These are phyloP conservation scores for Strigamia crassipes DNA, from an alignment of 2,888 invertebrate species.

Conservation along the genomic window DNA sequence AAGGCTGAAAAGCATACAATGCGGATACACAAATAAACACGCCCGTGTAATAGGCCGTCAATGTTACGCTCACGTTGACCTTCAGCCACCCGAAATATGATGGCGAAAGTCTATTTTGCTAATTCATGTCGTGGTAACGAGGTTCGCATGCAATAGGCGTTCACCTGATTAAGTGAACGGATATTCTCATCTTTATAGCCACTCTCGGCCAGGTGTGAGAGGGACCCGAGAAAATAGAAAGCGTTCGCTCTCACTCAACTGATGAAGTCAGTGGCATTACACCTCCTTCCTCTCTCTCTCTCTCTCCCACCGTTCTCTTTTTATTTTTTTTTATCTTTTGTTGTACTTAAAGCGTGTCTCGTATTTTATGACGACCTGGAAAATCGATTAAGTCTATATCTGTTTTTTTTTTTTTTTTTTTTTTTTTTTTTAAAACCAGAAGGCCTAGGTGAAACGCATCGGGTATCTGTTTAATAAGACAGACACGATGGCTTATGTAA, in stretches of 20 bases:
- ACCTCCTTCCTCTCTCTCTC: not conserved
- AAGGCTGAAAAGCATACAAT: not conserved
- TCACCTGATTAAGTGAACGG: slow-evolving; percentile 40
- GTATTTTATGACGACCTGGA: slow-evolving; percentile 23
- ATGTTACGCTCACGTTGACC: not conserved
- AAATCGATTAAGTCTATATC: not conserved
- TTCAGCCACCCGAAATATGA: not conserved
- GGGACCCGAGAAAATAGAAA: slow-evolving; percentile 17
- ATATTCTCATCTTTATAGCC: slow-evolving; percentile 42
- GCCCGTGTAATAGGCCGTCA: not conserved
- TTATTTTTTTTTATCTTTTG: not conserved
- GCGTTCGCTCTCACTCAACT: slow-evolving; percentile 38
- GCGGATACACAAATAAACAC: not conserved
- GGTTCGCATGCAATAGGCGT: slow-evolving; percentile 17
- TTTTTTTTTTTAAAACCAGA: too few relatives aligned
- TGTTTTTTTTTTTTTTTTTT: not conserved
- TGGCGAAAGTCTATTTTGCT: not conserved
- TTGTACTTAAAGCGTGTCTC: slow-evolving; percentile 13
- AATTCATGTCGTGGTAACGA: slow-evolving; percentile 6
- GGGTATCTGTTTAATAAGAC: not conserved
- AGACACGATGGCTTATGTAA: too few relatives aligned
- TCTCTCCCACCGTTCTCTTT: too few relatives aligned
- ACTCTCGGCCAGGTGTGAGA: slow-evolving; percentile 32
- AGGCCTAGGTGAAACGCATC: not conserved
- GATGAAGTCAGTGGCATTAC: slow-evolving; percentile 42